Evolutionary conservation across 2,113 vertebrate genomes (phyloP).

Genomic region (Carettochelys insculpta): DNA sequence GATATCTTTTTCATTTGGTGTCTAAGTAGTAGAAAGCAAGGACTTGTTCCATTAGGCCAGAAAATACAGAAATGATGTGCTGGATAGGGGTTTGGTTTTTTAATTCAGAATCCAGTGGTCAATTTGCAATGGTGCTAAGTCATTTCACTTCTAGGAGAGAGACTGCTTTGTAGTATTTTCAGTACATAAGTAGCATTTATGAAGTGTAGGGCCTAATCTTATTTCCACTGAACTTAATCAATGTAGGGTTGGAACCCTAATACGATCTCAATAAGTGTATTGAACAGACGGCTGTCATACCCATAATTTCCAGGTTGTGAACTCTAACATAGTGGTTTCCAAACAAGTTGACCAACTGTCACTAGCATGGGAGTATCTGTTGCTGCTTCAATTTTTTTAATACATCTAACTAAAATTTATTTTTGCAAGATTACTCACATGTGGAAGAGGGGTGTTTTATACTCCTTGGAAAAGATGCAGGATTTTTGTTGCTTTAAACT

Average conservation of each 20-base stretch:
- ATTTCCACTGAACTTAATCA: conserved; percentile 33
- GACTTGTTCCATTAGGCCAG: not conserved
- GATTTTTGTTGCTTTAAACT: conserved; percentile 55
- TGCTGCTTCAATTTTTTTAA: not conserved
- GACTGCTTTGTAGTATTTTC: conserved; percentile 17
- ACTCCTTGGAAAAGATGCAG: not conserved
- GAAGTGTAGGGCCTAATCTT: not conserved
- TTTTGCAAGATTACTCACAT: not conserved
- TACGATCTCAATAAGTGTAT: not conserved
- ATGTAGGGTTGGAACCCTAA: not conserved
- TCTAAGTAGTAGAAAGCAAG: not conserved
- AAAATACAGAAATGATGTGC: not conserved
- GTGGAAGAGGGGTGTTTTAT: not conserved
- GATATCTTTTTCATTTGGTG: not conserved
- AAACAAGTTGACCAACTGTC: conserved; percentile 8
- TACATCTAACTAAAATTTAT: conserved; percentile 2
- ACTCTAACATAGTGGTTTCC: conserved; percentile 19
- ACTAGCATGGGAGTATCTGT: not conserved
- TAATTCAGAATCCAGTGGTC: not conserved
- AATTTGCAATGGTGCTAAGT: not conserved
- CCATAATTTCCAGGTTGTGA: not conserved
- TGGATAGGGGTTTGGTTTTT: not conserved
- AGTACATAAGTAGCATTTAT: conserved; percentile 1
- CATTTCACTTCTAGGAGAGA: conserved; percentile 9
- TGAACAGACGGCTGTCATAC: conserved; percentile 8